Percentiles rank a stretch among this genome's conserved stretches.
Evolutionary conservation across 2,888 invertebrate species (phyloP).

Genomic region (Chaetoderma sp.): DNA sequence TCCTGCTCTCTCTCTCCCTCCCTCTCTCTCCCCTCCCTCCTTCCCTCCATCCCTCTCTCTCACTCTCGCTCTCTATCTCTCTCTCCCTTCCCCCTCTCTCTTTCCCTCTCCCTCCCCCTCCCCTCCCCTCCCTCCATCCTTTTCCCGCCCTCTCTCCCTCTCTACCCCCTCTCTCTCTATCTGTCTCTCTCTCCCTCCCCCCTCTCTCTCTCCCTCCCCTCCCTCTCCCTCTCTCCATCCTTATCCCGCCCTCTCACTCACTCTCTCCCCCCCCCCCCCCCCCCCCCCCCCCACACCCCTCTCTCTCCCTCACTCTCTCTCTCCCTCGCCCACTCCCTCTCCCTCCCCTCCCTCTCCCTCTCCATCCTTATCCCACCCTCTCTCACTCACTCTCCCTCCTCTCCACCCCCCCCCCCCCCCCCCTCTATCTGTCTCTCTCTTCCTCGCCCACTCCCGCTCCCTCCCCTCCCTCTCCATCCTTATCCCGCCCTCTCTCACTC

Average conservation of each 20-base stretch:
- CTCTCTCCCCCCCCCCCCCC: neutral
- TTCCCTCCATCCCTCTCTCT: too few relatives aligned
- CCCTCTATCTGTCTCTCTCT: too few relatives aligned
- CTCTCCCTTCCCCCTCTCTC: slow-evolving; percentile 9
- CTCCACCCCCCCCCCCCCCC: neutral
- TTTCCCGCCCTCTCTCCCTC: too few relatives aligned
- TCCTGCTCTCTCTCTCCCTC: too few relatives aligned
- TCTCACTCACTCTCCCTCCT: neutral
- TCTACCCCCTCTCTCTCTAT: too few relatives aligned
- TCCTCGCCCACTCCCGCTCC: too few relatives aligned
- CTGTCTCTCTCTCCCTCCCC: slow-evolving; percentile 1
- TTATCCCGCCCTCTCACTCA: too few relatives aligned
- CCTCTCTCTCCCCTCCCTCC: slow-evolving; percentile 10
- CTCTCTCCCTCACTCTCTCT: too few relatives aligned
- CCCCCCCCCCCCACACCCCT: too few relatives aligned
- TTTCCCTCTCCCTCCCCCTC: slow-evolving; percentile 10
- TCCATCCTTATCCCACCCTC: neutral
- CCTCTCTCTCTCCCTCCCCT: neutral
- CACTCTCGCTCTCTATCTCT: too few relatives aligned
- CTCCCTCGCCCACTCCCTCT: neutral
- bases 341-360: neutral
- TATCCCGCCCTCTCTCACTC: too few relatives aligned
- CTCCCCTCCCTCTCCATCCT: too few relatives aligned
- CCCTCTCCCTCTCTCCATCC: slow-evolving; percentile 4
- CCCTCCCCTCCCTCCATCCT: slow-evolving; percentile 7